phyloP scores from a whole-genome alignment of 2,113 vertebrate species.

The Butorides virescens region DNA sequence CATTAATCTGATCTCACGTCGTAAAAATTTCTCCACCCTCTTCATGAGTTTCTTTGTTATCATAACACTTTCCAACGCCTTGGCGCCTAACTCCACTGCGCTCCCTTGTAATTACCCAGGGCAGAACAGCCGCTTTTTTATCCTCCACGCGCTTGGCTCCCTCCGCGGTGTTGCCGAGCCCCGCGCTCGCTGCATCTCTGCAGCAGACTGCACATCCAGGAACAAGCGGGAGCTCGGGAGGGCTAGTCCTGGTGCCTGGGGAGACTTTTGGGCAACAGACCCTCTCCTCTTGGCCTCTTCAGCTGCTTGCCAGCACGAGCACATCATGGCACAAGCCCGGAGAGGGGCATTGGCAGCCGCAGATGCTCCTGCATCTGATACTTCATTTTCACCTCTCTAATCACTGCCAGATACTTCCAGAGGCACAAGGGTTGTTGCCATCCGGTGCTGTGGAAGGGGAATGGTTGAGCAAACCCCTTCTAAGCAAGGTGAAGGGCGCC shows the following conservation, averaged over 20 bases:
- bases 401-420: neutral
- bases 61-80: neutral
- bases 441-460: neutral
- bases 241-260: neutral
- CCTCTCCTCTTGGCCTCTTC: neutral
- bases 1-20: conserved; percentile 32
- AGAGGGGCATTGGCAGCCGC: neutral
- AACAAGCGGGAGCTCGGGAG: neutral
- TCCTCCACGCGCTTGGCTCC: neutral
- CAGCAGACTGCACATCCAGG: neutral
- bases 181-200: neutral
- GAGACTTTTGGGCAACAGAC: neutral
- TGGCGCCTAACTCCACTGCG: neutral
- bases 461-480: neutral
- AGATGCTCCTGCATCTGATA: neutral
- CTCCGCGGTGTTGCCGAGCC: neutral
- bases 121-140: neutral
- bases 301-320: neutral
- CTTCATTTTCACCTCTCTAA: neutral
- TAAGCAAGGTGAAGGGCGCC: neutral
- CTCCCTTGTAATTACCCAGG: neutral
- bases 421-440: neutral
- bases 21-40: conserved; percentile 2
- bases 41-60: conserved; percentile 30
- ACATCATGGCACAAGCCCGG: neutral